A percentile compares a stretch with the other conserved stretches of the same genome.
phyloP scores from a whole-genome alignment of 2,797 vertebrate genomes.

The Pampus argenteus region DNA sequence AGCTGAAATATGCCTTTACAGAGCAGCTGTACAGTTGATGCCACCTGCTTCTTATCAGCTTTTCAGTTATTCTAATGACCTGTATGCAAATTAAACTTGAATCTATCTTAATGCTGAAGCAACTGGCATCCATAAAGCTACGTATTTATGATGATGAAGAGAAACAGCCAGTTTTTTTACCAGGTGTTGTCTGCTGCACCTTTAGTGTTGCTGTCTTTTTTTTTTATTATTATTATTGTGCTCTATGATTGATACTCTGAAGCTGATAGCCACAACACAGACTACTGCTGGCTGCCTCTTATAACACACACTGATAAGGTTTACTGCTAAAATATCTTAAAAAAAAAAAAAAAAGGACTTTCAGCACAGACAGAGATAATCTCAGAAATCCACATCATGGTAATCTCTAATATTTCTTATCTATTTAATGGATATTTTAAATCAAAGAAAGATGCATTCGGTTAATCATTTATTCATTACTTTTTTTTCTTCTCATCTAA shows the following conservation, averaged over 20 bases:
- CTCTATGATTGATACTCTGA: neutral
- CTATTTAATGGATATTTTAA: constrained; percentile 24
- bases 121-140: constrained; percentile 5
- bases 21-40: neutral
- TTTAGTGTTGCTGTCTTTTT: neutral
- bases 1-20: neutral
- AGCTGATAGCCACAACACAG: neutral
- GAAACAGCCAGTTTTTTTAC: neutral
- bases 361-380: neutral
- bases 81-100: neutral
- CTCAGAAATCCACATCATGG: neutral
- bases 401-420: neutral
- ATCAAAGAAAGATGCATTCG: constrained; percentile 14
- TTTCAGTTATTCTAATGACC: neutral
- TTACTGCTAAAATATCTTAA: neutral
- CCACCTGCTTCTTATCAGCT: neutral
- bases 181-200: neutral
- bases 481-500: constrained; percentile 50
- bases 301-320: neutral
- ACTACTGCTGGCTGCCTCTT: neutral
- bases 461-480: constrained; percentile 53
- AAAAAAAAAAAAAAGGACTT: neutral
- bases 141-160: neutral
- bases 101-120: neutral
- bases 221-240: too few relatives aligned